Percentiles rank a stretch among this genome's conserved stretches.
Conservation (phyloP, 2,888 invertebrate species). For the Synergus gifuensis region DNA sequence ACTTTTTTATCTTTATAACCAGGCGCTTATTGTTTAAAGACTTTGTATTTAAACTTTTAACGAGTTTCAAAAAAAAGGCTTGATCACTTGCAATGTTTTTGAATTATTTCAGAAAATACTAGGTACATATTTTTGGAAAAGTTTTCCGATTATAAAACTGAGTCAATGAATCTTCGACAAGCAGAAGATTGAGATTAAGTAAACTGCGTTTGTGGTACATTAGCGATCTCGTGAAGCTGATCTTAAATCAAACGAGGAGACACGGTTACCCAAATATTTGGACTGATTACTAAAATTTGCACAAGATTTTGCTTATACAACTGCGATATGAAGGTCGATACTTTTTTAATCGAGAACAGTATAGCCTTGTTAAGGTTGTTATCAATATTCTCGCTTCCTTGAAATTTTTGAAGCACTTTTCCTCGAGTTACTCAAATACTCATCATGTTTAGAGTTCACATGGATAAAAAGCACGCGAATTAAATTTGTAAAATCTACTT, state of each 20-base stretch:
- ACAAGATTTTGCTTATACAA: conserved; percentile 24
- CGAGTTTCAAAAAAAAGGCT: too few relatives aligned
- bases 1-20: conserved; percentile 11
- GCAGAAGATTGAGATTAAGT: background rate
- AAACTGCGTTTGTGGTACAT: conserved; percentile 20
- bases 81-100: too few relatives aligned
- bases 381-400: background rate
- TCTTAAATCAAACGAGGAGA: conserved; percentile 22
- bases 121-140: background rate
- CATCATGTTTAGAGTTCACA: too few relatives aligned
- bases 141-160: background rate
- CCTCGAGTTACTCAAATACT: background rate
- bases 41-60: too few relatives aligned
- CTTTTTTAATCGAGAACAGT: conserved; percentile 6
- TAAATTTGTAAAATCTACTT: too few relatives aligned
- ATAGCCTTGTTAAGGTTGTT: background rate
- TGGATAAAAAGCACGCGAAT: too few relatives aligned
- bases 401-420: background rate
- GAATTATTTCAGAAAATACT: too few relatives aligned
- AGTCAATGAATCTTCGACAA: background rate
- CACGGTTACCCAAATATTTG: conserved; percentile 36
- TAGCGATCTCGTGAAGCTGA: conserved; percentile 12
- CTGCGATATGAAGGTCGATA: background rate
- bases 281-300: conserved; percentile 22
- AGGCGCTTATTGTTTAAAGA: background rate